A percentile compares a stretch with the other conserved stretches of the same genome.
phyloP scores from a whole-genome alignment of 2,888 invertebrate species.

The Catocala sponsa region DNA sequence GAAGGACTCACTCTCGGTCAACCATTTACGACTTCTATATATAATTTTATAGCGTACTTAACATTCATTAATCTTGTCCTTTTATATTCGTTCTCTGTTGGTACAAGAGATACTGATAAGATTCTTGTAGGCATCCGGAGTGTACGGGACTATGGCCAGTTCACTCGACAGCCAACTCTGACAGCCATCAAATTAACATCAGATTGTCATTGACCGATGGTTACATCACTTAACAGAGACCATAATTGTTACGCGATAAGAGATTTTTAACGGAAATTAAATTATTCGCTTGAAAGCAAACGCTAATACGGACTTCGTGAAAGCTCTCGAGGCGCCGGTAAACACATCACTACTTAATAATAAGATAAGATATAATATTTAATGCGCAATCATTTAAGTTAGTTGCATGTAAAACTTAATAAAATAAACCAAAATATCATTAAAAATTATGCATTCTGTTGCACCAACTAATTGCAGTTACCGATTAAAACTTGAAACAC shows the following conservation, averaged over 20 bases:
- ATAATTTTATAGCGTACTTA: slow-evolving; percentile 34
- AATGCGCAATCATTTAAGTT: not conserved
- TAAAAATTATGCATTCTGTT: slow-evolving; percentile 33
- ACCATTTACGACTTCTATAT: slow-evolving; percentile 30
- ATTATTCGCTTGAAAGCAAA: slow-evolving; percentile 62
- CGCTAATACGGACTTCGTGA: slow-evolving; percentile 52
- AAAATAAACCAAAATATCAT: slow-evolving; percentile 16
- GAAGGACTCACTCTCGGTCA: slow-evolving; percentile 16
- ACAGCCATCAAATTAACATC: slow-evolving; percentile 80
- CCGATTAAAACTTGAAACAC: slow-evolving; percentile 12
- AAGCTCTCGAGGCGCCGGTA: slow-evolving; percentile 47
- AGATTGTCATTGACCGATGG: slow-evolving; percentile 68
- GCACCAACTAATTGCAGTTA: slow-evolving; percentile 15
- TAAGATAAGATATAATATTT: slow-evolving; percentile 5
- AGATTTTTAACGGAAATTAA: slow-evolving; percentile 73
- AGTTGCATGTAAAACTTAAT: not conserved
- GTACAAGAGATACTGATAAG: slow-evolving; percentile 53
- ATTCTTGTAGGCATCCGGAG: slow-evolving; percentile 46
- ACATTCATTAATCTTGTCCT: slow-evolving; percentile 35
- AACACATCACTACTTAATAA: slow-evolving; percentile 17
- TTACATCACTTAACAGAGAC: slow-evolving; percentile 72
- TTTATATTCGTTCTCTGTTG: slow-evolving; percentile 32
- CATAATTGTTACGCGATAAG: slow-evolving; percentile 68
- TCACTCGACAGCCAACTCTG: slow-evolving; percentile 62
- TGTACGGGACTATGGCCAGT: slow-evolving; percentile 50